phyloP scores from a whole-genome alignment of 2,113 vertebrate genomes.

The Elachura formosa region DNA sequence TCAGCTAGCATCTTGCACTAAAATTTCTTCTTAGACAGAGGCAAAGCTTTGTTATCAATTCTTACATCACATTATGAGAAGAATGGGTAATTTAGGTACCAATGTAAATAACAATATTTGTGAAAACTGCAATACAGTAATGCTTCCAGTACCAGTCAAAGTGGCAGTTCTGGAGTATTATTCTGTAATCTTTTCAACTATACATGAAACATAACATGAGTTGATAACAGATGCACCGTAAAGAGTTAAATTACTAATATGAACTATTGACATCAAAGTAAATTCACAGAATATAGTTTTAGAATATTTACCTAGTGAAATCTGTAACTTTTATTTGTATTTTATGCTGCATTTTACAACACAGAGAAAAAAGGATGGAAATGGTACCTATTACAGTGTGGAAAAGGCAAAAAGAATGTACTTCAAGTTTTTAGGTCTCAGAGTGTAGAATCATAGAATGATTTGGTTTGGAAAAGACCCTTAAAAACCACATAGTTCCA shows the following conservation, averaged over 20 bases:
- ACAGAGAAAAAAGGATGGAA: not conserved
- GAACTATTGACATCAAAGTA: not conserved
- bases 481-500: not conserved
- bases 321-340: not conserved
- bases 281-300: not conserved
- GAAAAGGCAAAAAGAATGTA: not conserved
- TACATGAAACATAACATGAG: not conserved
- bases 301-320: not conserved
- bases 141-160: not conserved
- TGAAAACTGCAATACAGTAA: not conserved
- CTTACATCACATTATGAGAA: not conserved
- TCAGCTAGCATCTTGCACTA: not conserved
- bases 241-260: not conserved
- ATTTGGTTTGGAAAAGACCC: not conserved
- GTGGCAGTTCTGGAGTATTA: not conserved
- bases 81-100: not conserved
- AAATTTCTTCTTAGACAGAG: not conserved
- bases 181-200: not conserved
- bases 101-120: not conserved
- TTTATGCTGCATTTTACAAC: not conserved
- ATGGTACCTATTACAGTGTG: not conserved
- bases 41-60: not conserved
- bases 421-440: not conserved
- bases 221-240: not conserved
- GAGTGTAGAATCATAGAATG: not conserved